Evolutionary conservation across 2,888 invertebrate genomes (phyloP).

Genomic region (Helobdella robusta): DNA sequence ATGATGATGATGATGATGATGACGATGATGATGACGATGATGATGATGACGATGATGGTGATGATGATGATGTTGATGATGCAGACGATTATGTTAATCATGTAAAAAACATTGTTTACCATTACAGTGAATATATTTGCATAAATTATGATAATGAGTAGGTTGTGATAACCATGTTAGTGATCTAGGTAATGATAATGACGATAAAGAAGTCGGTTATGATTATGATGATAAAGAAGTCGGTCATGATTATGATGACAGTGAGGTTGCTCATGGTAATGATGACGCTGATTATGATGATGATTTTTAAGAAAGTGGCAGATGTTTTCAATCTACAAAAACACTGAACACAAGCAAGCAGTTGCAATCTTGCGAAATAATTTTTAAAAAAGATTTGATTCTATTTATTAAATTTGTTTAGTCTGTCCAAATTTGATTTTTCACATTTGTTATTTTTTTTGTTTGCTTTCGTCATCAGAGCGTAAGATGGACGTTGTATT

Average conservation of each 20-base stretch:
- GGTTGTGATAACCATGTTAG: not conserved
- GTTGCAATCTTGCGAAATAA: no score
- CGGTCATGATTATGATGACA: not conserved
- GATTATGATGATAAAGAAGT: not conserved
- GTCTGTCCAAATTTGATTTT: no score
- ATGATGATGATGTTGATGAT: conserved; percentile 1
- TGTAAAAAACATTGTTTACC: no score
- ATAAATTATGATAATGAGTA: no score
- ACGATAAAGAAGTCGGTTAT: not conserved
- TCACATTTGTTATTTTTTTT: no score
- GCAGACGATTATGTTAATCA: not conserved
- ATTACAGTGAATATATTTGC: no score
- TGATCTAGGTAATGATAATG: not conserved
- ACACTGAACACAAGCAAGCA: no score
- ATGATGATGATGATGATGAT: conserved; percentile 13
- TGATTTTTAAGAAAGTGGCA: not conserved
- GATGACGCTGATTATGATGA: conserved; percentile 3
- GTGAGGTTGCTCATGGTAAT: not conserved
- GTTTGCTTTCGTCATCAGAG: no score
- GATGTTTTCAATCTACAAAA: no score
- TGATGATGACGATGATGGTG: conserved; percentile 4
- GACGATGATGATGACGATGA: not conserved
- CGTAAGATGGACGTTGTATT: no score
- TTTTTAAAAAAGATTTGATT: no score
- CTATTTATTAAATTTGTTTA: no score